Evolutionary conservation across 2,113 vertebrate species (phyloP).

Genomic region (Poeciliopsis retropinna): DNA sequence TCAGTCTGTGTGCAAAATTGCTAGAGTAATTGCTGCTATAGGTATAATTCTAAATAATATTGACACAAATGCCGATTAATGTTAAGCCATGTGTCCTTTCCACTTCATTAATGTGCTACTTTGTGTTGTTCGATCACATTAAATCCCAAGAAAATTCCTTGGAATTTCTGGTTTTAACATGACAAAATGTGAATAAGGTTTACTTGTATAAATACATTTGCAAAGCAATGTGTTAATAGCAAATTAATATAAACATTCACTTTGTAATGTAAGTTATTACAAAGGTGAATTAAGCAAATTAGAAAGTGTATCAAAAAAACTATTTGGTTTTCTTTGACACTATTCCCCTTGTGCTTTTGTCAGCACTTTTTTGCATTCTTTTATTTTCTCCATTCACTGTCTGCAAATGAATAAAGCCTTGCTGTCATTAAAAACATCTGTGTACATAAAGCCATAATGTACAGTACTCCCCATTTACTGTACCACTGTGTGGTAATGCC

Average conservation of each 20-base stretch:
- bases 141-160: too few relatives aligned
- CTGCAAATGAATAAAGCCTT: slow-evolving; percentile 43
- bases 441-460: slow-evolving; percentile 27
- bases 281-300: not conserved
- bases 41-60: not conserved
- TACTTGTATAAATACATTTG: too few relatives aligned
- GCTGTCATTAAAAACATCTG: slow-evolving; percentile 66
- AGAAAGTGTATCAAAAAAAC: slow-evolving; percentile 15
- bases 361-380: slow-evolving; percentile 29
- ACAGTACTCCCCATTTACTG: slow-evolving; percentile 64
- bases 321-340: slow-evolving; percentile 31
- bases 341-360: slow-evolving; percentile 26
- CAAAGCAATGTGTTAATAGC: too few relatives aligned
- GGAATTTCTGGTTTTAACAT: too few relatives aligned
- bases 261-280: not conserved
- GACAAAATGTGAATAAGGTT: too few relatives aligned
- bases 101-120: too few relatives aligned
- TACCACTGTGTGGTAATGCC: slow-evolving; percentile 61
- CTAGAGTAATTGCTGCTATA: not conserved
- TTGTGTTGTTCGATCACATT: too few relatives aligned
- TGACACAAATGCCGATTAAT: not conserved
- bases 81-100: too few relatives aligned
- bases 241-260: not conserved
- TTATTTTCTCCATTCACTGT: slow-evolving; percentile 29
- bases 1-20: not conserved